A percentile compares a stretch with the other conserved stretches of the same genome.
Conservation (phyloP, 2,888 invertebrate genomes). For the Nasonovia ribisnigri region DNA sequence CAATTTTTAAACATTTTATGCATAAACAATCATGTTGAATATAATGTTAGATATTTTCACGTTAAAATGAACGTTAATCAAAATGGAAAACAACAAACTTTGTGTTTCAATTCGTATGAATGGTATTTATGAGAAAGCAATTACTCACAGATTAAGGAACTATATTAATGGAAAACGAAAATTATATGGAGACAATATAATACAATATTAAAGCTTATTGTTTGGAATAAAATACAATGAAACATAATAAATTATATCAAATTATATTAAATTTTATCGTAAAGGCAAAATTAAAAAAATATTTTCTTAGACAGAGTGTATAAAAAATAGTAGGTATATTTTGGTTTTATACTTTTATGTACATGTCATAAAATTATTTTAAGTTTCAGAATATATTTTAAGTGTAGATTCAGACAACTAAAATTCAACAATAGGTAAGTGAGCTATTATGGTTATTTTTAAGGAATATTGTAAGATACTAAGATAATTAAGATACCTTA, state of each 20-base stretch:
- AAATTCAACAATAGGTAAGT: not conserved
- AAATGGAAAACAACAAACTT: not conserved
- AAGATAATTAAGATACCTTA: not conserved
- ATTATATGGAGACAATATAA: not conserved
- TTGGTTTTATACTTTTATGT: not conserved
- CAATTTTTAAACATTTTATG: not conserved
- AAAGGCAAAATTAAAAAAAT: not conserved
- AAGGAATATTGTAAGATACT: not conserved
- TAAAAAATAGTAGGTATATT: not conserved
- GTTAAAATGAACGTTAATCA: not conserved
- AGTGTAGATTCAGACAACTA: not conserved
- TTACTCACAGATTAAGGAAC: not conserved
- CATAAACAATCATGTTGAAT: not conserved
- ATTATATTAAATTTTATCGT: not conserved
- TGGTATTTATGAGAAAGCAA: constrained; percentile 17
- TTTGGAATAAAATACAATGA: not conserved
- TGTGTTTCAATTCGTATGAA: constrained; percentile 20
- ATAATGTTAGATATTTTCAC: not conserved
- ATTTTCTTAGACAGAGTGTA: not conserved
- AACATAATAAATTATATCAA: not conserved
- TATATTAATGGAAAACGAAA: constrained; percentile 10
- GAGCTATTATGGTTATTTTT: not conserved
- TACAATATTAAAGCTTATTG: not conserved
- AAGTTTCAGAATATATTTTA: not conserved
- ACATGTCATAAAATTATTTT: not conserved